Conservation (phyloP, 2,113 vertebrate genomes). For the Melospiza georgiana region DNA sequence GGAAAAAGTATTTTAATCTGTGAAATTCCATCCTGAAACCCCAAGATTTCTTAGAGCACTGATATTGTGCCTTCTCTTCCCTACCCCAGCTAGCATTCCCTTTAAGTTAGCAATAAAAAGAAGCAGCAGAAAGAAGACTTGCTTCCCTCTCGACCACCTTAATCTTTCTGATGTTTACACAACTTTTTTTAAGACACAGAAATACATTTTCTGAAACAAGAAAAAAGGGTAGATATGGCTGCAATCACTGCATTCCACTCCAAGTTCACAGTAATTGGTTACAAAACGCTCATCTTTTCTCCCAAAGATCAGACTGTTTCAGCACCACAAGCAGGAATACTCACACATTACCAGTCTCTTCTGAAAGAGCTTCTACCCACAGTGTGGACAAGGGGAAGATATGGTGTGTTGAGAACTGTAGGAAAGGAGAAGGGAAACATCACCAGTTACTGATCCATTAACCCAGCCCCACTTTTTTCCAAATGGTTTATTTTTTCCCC, state of each 20-base stretch:
- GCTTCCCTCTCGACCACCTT: neutral
- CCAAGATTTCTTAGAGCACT: neutral
- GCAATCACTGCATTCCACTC: neutral
- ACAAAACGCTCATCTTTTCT: neutral
- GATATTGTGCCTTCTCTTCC: neutral
- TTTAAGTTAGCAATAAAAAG: neutral
- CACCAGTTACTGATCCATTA: neutral
- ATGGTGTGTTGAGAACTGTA: conserved; percentile 96
- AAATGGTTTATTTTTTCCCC: neutral
- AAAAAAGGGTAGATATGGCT: neutral
- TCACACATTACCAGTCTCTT: conserved; percentile 88
- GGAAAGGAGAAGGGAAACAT: conserved; percentile 17
- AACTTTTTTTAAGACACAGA: neutral
- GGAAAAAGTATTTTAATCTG: neutral
- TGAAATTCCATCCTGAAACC: neutral
- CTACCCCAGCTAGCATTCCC: neutral
- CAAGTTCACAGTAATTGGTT: neutral
- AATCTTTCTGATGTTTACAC: neutral
- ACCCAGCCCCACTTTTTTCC: neutral
- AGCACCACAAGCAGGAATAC: conserved; percentile 59
- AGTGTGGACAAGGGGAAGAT: conserved; percentile 92
- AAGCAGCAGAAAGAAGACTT: neutral
- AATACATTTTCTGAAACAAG: neutral
- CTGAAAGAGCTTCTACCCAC: conserved; percentile 94
- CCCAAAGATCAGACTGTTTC: neutral